A percentile compares a stretch with the other conserved stretches of the same genome.
These are phyloP conservation scores for Sarcophilus harrisii DNA, from an alignment of 2,797 vertebrate genomes.

Conservation along the genomic window DNA sequence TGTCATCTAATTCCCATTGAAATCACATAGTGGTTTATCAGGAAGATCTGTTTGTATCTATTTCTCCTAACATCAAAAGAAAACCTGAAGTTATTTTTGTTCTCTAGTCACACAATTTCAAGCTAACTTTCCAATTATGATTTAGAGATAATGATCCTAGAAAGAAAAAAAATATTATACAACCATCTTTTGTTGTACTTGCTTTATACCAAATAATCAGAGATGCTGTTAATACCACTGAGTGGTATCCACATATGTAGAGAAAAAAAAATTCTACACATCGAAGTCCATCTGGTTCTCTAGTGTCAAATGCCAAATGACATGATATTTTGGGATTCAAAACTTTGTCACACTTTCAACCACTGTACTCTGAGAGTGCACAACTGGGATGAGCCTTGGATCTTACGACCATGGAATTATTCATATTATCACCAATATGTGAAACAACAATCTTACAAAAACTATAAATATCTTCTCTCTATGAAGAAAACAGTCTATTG, in stretches of 20 bases:
- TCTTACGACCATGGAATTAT: neutral
- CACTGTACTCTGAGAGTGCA: neutral
- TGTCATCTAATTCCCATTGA: neutral
- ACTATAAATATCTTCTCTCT: neutral
- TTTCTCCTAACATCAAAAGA: neutral
- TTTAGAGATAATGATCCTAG: neutral
- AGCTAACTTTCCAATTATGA: neutral
- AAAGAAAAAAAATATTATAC: neutral
- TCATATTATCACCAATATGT: neutral
- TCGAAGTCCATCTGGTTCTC: neutral
- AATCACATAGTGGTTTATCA: constrained; percentile 6
- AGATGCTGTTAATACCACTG: neutral
- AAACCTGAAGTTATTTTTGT: neutral
- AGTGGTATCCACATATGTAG: neutral
- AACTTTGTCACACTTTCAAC: constrained; percentile 21
- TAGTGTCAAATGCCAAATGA: constrained; percentile 31
- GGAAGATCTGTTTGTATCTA: neutral
- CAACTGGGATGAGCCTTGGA: neutral
- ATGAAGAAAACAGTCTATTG: neutral
- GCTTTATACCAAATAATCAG: neutral
- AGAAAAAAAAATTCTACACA: constrained; percentile 7
- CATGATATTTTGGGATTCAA: neutral
- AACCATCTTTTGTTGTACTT: neutral
- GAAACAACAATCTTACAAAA: neutral
- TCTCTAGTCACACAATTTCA: neutral